A percentile compares a stretch with the other conserved stretches of the same genome.
These are phyloP conservation scores for Schrankia costaestrigalis DNA, from an alignment of 2,888 invertebrate species.

Conservation along the genomic window DNA sequence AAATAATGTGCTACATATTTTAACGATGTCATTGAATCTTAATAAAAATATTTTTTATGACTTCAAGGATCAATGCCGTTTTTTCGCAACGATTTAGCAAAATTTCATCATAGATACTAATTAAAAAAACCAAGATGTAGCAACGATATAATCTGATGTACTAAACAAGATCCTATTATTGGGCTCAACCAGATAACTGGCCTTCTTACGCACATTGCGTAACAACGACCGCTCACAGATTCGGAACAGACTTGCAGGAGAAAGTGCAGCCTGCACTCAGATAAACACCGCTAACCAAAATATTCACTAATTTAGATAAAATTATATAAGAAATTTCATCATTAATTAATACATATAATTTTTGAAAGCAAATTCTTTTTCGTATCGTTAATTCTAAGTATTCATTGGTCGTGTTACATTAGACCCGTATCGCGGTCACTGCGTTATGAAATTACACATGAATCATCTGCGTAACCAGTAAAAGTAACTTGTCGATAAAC, in stretches of 20 bases:
- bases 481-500: slow-evolving; percentile 12
- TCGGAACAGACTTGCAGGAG: slow-evolving; percentile 45
- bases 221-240: slow-evolving; percentile 36
- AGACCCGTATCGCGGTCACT: slow-evolving; percentile 23
- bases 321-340: slow-evolving; percentile 27
- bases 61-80: no score
- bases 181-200: slow-evolving; percentile 19
- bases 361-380: slow-evolving; percentile 21
- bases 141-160: slow-evolving; percentile 17
- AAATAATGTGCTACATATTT: no score
- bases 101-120: slow-evolving; percentile 8
- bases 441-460: slow-evolving; percentile 23
- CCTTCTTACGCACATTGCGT: slow-evolving; percentile 31
- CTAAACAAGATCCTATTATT: slow-evolving; percentile 26
- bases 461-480: slow-evolving; percentile 15
- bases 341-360: slow-evolving; percentile 21
- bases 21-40: no score
- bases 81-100: background rate
- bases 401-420: slow-evolving; percentile 18
- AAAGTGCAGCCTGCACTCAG: slow-evolving; percentile 59
- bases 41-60: no score
- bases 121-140: slow-evolving; percentile 15
- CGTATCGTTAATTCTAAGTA: slow-evolving; percentile 18
- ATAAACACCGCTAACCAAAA: slow-evolving; percentile 37
- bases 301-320: slow-evolving; percentile 51